phyloP scores from a whole-genome alignment of 2,113 vertebrate species.

The Naja naja region DNA sequence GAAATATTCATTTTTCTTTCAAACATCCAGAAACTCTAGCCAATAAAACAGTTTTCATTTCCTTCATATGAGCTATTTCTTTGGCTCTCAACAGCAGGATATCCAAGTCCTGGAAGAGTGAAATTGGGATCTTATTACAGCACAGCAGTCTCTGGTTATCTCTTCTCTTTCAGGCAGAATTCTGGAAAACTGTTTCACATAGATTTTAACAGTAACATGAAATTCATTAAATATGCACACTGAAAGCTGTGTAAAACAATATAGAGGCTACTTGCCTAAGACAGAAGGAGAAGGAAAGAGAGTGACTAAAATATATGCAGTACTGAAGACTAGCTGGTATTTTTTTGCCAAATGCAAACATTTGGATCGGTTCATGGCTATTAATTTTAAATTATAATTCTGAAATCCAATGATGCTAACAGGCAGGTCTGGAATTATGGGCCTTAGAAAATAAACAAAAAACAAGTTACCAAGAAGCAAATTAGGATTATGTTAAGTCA shows the following conservation, averaged over 20 bases:
- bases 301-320: slow-evolving; percentile 20
- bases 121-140: not conserved
- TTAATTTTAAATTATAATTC: slow-evolving; percentile 8
- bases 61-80: not conserved
- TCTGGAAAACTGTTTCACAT: not conserved
- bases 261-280: not conserved
- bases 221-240: slow-evolving; percentile 50
- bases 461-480: not conserved
- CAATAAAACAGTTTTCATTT: not conserved
- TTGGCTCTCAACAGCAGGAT: not conserved
- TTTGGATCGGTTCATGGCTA: not conserved
- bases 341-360: not conserved
- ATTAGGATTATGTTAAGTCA: not conserved
- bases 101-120: not conserved
- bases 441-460: not conserved
- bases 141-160: not conserved
- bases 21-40: not conserved
- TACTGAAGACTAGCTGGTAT: slow-evolving; percentile 36
- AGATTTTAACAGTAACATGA: not conserved
- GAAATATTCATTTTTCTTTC: not conserved
- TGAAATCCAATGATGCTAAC: not conserved
- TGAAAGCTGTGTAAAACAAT: slow-evolving; percentile 54
- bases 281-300: slow-evolving; percentile 11
- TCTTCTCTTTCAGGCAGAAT: not conserved
- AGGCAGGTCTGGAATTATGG: not conserved